Percentiles rank a stretch among this genome's conserved stretches.
These are phyloP conservation scores for Tursiops truncatus DNA, from an alignment of 2,113 vertebrate genomes.

Conservation along the genomic window DNA sequence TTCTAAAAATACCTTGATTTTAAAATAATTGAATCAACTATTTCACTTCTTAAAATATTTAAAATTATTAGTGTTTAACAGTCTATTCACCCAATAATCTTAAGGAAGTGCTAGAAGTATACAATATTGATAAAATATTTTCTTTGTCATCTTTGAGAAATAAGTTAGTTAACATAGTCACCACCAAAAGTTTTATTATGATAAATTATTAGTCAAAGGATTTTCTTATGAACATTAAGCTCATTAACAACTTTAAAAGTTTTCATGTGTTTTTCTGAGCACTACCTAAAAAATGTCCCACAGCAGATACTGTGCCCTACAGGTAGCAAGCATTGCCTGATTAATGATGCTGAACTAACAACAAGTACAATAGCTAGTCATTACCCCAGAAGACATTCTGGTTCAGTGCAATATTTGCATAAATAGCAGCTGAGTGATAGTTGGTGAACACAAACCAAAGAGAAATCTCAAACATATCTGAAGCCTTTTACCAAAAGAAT, in stretches of 20 bases:
- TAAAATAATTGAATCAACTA: neutral
- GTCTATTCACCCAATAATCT: neutral
- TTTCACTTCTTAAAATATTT: neutral
- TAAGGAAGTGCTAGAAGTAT: neutral
- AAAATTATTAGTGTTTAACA: neutral
- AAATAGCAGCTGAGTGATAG: neutral
- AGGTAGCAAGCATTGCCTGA: neutral
- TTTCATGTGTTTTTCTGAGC: neutral
- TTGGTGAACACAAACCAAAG: neutral
- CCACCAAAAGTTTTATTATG: neutral
- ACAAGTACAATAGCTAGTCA: neutral
- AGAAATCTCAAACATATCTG: neutral
- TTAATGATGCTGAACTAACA: neutral
- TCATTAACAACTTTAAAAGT: neutral
- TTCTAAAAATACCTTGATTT: slow-evolving; percentile 2
- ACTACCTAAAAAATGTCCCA: neutral
- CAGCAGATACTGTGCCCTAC: neutral
- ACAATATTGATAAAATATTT: neutral
- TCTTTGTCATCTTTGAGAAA: neutral
- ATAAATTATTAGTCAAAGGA: neutral
- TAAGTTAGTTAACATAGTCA: neutral
- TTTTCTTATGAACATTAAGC: neutral
- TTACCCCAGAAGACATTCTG: neutral
- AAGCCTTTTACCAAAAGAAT: neutral
- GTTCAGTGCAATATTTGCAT: neutral